Evolutionary conservation across 2,113 vertebrate genomes (phyloP).

Genomic region (Podiceps cristatus): DNA sequence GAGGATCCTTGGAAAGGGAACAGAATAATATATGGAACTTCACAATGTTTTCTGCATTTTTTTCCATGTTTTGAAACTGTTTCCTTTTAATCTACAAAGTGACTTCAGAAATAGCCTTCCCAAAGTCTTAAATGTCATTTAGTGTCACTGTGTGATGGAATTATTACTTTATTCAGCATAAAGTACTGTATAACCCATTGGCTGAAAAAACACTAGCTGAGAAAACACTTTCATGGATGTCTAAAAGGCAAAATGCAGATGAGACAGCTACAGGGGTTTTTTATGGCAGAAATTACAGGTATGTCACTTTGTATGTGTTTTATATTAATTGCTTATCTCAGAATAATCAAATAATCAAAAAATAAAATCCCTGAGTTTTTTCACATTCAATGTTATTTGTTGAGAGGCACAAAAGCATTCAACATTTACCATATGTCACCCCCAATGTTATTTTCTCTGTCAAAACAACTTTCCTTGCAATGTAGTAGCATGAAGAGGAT

Average conservation of each 20-base stretch:
- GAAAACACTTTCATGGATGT: conserved; percentile 18
- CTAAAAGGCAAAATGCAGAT: conserved; percentile 17
- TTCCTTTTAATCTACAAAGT: neutral
- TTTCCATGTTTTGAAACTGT: neutral
- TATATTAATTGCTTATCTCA: conserved; percentile 31
- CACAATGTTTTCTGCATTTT: neutral
- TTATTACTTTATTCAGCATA: neutral
- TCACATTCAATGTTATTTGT: neutral
- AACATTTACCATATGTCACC: neutral
- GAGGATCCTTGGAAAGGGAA: neutral
- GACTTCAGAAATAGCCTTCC: neutral
- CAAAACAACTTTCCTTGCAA: neutral
- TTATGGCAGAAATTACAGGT: conserved; percentile 43
- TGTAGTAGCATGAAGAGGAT: neutral
- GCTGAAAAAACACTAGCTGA: conserved; percentile 20
- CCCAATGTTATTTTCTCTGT: neutral
- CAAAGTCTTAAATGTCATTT: neutral
- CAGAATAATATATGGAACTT: neutral
- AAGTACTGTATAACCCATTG: conserved; percentile 20
- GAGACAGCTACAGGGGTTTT: neutral
- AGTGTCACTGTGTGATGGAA: neutral
- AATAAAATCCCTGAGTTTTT: conserved; percentile 19
- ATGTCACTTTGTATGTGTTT: conserved; percentile 47
- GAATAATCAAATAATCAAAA: conserved; percentile 50
- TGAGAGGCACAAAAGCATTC: conserved; percentile 9